phyloP scores from a whole-genome alignment of 2,797 vertebrate species.

The Cyclopterus lumpus region DNA sequence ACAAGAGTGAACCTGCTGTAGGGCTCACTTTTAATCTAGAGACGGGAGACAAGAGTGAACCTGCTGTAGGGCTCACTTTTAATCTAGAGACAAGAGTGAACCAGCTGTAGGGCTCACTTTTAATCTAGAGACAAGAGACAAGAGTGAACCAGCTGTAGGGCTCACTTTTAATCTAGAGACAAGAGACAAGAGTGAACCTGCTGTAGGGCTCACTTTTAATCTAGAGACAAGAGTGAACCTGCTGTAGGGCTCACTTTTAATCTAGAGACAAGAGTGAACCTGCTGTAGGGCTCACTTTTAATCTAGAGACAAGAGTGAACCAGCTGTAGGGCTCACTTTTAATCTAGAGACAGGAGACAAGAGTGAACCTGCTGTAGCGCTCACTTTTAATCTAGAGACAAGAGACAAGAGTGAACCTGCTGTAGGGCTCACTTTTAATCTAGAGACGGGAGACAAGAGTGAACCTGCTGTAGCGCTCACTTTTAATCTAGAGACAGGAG shows the following conservation, averaged over 20 bases:
- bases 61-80: constrained; percentile 87
- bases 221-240: constrained; percentile 88
- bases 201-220: constrained; percentile 88
- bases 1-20: constrained; percentile 90
- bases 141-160: constrained; percentile 91
- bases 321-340: constrained; percentile 87
- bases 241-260: constrained; percentile 87
- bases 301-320: constrained; percentile 88
- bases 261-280: constrained; percentile 87
- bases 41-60: constrained; percentile 80
- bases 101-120: constrained; percentile 87
- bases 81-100: constrained; percentile 88
- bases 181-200: constrained; percentile 83
- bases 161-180: constrained; percentile 83
- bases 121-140: constrained; percentile 75
- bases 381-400: constrained; percentile 83
- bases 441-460: constrained; percentile 73
- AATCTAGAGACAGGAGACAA: constrained; percentile 77
- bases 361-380: constrained; percentile 90
- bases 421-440: constrained; percentile 88
- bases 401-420: constrained; percentile 84
- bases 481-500: constrained; percentile 79
- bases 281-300: constrained; percentile 86
- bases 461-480: constrained; percentile 90
- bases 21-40: constrained; percentile 85